Evolutionary conservation across 2,797 vertebrate genomes (phyloP).

Genomic region (Euphonia xanthogaster): DNA sequence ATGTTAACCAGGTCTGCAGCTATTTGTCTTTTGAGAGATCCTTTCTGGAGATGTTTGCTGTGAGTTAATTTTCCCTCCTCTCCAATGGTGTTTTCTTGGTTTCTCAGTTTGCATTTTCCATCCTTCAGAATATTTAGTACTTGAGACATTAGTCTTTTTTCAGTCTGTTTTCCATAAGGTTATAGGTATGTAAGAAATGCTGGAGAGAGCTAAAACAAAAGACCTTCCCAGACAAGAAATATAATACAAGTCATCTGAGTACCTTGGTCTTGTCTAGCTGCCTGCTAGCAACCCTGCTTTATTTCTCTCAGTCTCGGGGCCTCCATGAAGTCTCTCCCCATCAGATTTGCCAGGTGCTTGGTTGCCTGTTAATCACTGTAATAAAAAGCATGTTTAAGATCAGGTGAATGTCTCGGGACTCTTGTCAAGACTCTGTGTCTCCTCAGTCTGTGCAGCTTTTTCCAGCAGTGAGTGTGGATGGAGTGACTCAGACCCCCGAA

Average conservation of each 20-base stretch:
- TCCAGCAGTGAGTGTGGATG: neutral
- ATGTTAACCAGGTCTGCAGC: neutral
- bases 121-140: neutral
- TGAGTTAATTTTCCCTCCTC: neutral
- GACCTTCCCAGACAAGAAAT: neutral
- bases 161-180: neutral
- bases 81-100: neutral
- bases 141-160: neutral
- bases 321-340: neutral
- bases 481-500: neutral
- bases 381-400: neutral
- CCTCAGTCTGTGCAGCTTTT: neutral
- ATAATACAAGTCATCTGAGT: neutral
- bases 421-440: neutral
- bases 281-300: neutral
- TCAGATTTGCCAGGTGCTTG: neutral
- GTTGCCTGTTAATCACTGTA: neutral
- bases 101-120: neutral
- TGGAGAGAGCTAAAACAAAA: neutral
- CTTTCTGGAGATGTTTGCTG: neutral
- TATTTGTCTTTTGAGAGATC: neutral
- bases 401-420: neutral
- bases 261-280: neutral
- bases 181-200: neutral
- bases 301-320: neutral